These are phyloP conservation scores for Lasioglossum lativentre DNA, from an alignment of 2,888 invertebrate genomes.

Conservation along the genomic window DNA sequence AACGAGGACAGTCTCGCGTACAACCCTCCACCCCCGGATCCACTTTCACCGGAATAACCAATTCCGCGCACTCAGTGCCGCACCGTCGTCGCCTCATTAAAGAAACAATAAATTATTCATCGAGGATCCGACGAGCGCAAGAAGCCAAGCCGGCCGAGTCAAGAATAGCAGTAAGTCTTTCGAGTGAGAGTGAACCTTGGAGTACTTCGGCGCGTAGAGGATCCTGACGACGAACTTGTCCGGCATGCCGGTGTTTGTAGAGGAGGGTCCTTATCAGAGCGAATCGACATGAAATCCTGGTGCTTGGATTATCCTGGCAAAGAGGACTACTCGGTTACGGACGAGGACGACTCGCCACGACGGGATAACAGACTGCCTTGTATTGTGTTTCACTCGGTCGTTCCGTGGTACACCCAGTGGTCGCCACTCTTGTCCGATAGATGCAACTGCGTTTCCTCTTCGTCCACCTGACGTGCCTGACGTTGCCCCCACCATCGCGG, in stretches of 20 bases:
- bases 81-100: background rate
- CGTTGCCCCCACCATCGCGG: background rate
- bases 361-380: conserved; percentile 68
- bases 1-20: background rate
- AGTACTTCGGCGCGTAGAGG: conserved; percentile 77
- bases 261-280: conserved; percentile 56
- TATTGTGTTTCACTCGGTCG: conserved; percentile 70
- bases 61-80: background rate
- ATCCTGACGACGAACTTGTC: conserved; percentile 76
- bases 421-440: conserved; percentile 27
- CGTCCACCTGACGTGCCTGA: conserved; percentile 43
- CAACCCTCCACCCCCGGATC: background rate
- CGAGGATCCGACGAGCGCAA: background rate
- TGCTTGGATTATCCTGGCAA: conserved; percentile 41
- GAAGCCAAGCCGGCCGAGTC: background rate
- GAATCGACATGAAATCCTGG: conserved; percentile 71
- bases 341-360: conserved; percentile 49
- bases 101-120: conserved; percentile 8
- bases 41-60: conserved; percentile 1
- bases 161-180: background rate
- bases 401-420: background rate
- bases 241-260: conserved; percentile 65
- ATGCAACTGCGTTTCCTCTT: conserved; percentile 45
- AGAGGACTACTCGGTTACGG: conserved; percentile 2
- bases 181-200: conserved; percentile 64